These are phyloP conservation scores for Planiliza haematocheilus DNA, from an alignment of 2,113 vertebrate genomes.

Conservation along the genomic window DNA sequence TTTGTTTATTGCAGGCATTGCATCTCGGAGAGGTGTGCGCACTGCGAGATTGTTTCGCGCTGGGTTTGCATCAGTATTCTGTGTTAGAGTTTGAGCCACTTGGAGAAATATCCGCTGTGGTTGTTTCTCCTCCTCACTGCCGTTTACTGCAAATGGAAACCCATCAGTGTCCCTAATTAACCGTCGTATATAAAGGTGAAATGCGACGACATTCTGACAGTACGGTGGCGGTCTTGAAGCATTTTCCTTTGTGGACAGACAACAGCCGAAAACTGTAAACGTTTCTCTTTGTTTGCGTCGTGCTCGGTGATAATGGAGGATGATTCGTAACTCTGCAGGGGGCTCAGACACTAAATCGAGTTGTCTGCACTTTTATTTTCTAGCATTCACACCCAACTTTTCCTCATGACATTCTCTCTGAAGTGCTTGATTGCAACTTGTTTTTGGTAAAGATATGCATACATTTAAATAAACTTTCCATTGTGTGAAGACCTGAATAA, in stretches of 20 bases:
- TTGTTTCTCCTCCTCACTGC: slow-evolving; percentile 37
- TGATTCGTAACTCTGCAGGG: neutral
- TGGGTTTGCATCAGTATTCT: slow-evolving; percentile 37
- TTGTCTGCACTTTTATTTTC: slow-evolving; percentile 15
- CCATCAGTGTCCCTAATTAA: slow-evolving; percentile 26
- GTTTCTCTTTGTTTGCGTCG: slow-evolving; percentile 35
- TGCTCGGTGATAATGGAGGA: slow-evolving; percentile 13
- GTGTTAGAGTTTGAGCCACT: slow-evolving; percentile 16
- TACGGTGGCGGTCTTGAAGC: slow-evolving; percentile 30
- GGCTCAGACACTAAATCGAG: neutral
- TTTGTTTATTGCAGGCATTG: slow-evolving; percentile 37
- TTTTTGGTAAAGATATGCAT: too few relatives aligned
- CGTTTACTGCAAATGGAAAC: slow-evolving; percentile 56
- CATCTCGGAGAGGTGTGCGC: slow-evolving; percentile 11
- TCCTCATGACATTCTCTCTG: neutral
- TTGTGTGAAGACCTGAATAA: too few relatives aligned
- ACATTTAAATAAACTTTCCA: too few relatives aligned
- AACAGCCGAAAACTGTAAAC: neutral
- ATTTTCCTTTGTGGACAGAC: slow-evolving; percentile 45
- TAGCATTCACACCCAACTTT: neutral
- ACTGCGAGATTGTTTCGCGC: slow-evolving; percentile 52
- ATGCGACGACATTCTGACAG: slow-evolving; percentile 57
- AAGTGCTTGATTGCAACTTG: too few relatives aligned
- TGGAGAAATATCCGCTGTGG: slow-evolving; percentile 24
- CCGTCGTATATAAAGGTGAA: slow-evolving; percentile 39